phyloP scores from a whole-genome alignment of 2,113 vertebrate species.

The Stegostoma tigrinum region DNA sequence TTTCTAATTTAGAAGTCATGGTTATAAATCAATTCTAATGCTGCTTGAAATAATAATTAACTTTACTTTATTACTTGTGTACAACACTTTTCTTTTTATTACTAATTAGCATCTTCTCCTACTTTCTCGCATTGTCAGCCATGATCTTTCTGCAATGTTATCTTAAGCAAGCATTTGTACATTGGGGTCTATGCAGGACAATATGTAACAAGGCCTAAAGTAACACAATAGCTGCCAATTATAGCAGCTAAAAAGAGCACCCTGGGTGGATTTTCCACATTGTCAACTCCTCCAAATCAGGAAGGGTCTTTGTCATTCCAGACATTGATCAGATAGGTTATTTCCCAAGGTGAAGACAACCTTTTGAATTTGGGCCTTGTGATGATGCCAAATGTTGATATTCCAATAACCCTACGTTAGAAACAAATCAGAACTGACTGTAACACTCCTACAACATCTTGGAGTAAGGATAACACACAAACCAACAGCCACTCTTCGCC shows the following conservation, averaged over 20 bases:
- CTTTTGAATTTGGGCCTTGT: not conserved
- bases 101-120: not conserved
- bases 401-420: too few relatives aligned
- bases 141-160: not conserved
- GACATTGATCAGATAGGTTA: not conserved
- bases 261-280: not conserved
- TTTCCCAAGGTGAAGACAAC: not conserved
- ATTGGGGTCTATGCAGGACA: not conserved
- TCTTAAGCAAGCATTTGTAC: not conserved
- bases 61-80: constrained; percentile 32
- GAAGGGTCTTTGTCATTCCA: not conserved
- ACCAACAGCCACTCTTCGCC: too few relatives aligned
- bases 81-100: constrained; percentile 29
- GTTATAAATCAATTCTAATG: constrained; percentile 31
- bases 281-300: not conserved
- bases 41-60: constrained; percentile 34
- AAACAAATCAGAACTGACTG: too few relatives aligned
- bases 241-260: not conserved
- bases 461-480: too few relatives aligned
- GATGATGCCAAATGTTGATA: not conserved
- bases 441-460: too few relatives aligned
- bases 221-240: not conserved
- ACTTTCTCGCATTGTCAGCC: not conserved
- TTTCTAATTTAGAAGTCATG: not conserved
- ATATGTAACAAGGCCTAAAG: not conserved